Conservation (phyloP, 1,140 invertebrate species). For the Lethocerus indicus region DNA sequence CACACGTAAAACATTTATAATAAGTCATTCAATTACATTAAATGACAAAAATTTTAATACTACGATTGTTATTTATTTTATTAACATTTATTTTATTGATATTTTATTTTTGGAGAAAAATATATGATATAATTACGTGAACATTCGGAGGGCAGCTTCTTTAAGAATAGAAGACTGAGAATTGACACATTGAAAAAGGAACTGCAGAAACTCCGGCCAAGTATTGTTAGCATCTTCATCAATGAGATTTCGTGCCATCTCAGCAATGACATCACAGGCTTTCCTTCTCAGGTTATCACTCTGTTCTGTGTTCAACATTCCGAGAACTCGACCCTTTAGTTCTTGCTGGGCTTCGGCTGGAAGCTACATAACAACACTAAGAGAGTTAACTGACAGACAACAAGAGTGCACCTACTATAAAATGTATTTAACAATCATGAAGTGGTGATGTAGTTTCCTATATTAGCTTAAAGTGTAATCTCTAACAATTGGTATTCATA, state of each 20-base stretch:
- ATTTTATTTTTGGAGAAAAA: not conserved
- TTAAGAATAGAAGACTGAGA: conserved; percentile 64
- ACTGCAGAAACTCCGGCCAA: conserved; percentile 94
- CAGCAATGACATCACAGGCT: conserved; percentile 85
- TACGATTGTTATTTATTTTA: no score
- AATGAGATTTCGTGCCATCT: conserved; percentile 86
- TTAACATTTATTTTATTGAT: no score
- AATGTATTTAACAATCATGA: no score
- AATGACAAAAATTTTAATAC: no score
- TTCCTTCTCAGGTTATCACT: conserved; percentile 65
- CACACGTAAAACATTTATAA: no score
- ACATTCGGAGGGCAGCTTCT: conserved; percentile 86
- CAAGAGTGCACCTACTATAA: conserved; percentile 6
- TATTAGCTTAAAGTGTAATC: no score
- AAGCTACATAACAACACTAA: conserved; percentile 32
- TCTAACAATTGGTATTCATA: no score
- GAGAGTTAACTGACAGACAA: conserved; percentile 1
- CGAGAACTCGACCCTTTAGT: conserved; percentile 71
- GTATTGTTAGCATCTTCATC: conserved; percentile 93
- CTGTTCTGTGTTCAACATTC: conserved; percentile 66
- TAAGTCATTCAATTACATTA: no score
- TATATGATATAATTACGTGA: conserved; percentile 45
- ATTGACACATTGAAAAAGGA: conserved; percentile 88
- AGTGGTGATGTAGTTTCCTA: no score
- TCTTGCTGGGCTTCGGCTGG: conserved; percentile 61